phyloP scores from a whole-genome alignment of 2,888 invertebrate species.

The Saturnia japonica region DNA sequence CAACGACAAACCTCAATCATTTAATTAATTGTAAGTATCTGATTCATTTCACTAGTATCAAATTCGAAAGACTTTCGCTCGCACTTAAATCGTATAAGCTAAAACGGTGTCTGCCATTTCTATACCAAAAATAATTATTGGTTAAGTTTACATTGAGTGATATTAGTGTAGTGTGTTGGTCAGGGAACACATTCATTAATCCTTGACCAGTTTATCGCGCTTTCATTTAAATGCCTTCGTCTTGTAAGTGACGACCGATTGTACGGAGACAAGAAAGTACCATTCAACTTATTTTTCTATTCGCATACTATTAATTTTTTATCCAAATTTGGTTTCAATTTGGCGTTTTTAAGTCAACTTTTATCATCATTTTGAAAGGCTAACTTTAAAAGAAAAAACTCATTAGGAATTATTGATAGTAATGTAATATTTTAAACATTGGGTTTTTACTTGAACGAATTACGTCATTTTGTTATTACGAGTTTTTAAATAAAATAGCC shows the following conservation, averaged over 20 bases:
- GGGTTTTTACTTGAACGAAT: no score
- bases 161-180: slow-evolving; percentile 26
- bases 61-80: background rate
- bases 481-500: no score
- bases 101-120: background rate
- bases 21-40: no score
- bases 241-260: slow-evolving; percentile 52
- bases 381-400: no score
- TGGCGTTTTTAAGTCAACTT: background rate
- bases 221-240: slow-evolving; percentile 75
- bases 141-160: slow-evolving; percentile 20
- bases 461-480: no score
- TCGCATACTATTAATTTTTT: background rate
- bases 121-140: slow-evolving; percentile 9
- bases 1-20: no score
- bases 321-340: background rate
- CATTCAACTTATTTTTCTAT: background rate
- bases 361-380: no score
- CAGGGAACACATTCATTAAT: slow-evolving; percentile 57
- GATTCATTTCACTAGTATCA: background rate
- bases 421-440: no score
- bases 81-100: background rate
- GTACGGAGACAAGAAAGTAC: slow-evolving; percentile 49
- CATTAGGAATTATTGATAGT: no score
- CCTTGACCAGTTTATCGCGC: slow-evolving; percentile 61